phyloP scores from a whole-genome alignment of 2,888 invertebrate species.

The Drosophila robusta region DNA sequence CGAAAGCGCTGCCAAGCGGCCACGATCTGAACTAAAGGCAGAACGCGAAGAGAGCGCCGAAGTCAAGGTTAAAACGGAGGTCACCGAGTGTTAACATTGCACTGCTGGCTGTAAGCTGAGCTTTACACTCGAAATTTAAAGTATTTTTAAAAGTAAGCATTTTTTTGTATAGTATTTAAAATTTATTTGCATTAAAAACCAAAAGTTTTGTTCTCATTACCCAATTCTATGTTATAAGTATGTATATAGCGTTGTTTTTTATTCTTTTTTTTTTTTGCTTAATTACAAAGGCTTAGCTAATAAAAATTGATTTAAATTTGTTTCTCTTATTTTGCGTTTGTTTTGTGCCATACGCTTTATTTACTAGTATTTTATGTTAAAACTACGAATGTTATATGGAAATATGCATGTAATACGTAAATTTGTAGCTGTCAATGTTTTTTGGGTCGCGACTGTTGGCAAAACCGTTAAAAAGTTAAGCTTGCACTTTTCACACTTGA shows the following conservation, averaged over 20 bases:
- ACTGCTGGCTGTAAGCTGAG: neutral
- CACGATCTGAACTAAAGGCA: constrained; percentile 32
- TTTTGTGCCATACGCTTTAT: constrained; percentile 41
- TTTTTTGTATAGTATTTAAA: constrained; percentile 47
- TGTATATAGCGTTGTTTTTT: constrained; percentile 33
- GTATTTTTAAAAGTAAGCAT: neutral
- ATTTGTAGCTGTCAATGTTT: constrained; percentile 32
- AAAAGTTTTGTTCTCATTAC: constrained; percentile 60
- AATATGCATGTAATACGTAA: constrained; percentile 34
- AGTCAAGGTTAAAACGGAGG: constrained; percentile 29
- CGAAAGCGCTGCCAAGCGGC: constrained; percentile 55
- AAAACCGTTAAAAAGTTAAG: constrained; percentile 31
- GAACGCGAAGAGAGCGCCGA: constrained; percentile 1
- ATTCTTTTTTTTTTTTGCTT: constrained; percentile 28
- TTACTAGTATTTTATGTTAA: constrained; percentile 49
- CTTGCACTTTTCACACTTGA: constrained; percentile 42
- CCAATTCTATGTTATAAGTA: constrained; percentile 42
- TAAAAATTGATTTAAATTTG: constrained; percentile 63
- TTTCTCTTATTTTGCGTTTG: constrained; percentile 35
- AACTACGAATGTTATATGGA: constrained; percentile 37
- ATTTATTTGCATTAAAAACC: constrained; percentile 73
- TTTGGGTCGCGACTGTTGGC: constrained; percentile 35
- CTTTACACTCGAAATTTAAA: neutral
- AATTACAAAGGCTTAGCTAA: constrained; percentile 66
- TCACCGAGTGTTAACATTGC: neutral